Conservation (phyloP, 2,797 vertebrate species). For the Crypturellus tataupa region DNA sequence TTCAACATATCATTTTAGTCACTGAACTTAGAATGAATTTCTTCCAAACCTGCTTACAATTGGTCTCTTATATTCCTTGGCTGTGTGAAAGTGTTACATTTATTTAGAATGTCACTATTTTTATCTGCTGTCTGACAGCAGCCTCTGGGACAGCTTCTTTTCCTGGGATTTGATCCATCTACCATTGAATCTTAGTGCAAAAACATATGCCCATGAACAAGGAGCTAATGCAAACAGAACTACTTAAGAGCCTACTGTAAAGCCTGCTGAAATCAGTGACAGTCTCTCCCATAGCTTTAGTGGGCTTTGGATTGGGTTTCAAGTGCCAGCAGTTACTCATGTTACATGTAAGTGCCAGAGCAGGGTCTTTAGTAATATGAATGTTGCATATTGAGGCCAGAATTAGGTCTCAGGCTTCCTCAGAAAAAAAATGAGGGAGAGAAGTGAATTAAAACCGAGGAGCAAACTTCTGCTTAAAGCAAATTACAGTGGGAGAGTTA, state of each 20-base stretch:
- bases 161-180: background rate
- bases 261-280: background rate
- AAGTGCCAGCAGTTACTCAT: constrained; percentile 36
- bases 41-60: background rate
- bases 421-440: background rate
- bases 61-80: background rate
- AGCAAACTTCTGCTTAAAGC: background rate
- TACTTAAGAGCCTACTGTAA: background rate
- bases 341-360: background rate
- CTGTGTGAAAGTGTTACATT: background rate
- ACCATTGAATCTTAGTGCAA: background rate
- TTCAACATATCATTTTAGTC: background rate
- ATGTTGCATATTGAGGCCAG: constrained; percentile 9
- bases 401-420: background rate
- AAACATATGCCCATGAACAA: background rate
- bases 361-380: background rate
- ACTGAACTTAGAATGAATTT: background rate
- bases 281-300: background rate
- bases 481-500: background rate
- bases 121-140: background rate
- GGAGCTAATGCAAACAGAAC: background rate
- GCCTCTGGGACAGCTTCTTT: background rate
- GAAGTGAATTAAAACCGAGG: constrained; percentile 3
- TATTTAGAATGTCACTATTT: background rate
- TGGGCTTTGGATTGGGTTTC: constrained; percentile 11